Conservation (phyloP, 2,113 vertebrate genomes). For the Sitta europaea region DNA sequence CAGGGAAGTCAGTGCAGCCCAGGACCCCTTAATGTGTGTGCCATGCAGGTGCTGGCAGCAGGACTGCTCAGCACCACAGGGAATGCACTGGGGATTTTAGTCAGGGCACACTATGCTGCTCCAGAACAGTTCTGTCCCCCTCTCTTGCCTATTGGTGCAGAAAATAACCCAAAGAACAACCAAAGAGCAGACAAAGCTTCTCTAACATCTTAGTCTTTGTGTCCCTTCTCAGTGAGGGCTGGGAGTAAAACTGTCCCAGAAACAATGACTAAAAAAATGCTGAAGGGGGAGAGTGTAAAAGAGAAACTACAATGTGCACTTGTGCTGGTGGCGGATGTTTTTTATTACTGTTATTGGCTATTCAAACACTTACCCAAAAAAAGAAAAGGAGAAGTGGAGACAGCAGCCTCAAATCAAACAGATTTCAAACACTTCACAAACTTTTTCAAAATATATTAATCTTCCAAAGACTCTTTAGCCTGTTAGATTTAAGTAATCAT, state of each 20-base stretch:
- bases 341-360: neutral
- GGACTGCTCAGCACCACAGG: neutral
- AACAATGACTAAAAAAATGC: neutral
- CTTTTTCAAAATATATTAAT: neutral
- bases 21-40: neutral
- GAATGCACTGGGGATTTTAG: neutral
- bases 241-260: neutral
- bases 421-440: neutral
- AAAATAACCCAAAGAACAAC: neutral
- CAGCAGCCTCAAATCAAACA: neutral
- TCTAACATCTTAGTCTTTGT: neutral
- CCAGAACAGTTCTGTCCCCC: neutral
- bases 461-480: neutral
- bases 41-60: neutral
- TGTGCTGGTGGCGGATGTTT: accelerated
- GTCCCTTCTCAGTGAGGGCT: neutral
- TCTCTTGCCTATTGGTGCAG: neutral
- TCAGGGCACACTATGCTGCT: neutral
- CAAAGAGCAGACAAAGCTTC: neutral
- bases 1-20: neutral
- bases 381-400: neutral
- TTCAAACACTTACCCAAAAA: neutral
- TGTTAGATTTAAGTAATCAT: slow-evolving; percentile 4
- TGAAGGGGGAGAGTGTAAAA: neutral
- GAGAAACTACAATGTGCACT: neutral